phyloP scores from a whole-genome alignment of 2,888 invertebrate genomes.

The Euproctis similis region DNA sequence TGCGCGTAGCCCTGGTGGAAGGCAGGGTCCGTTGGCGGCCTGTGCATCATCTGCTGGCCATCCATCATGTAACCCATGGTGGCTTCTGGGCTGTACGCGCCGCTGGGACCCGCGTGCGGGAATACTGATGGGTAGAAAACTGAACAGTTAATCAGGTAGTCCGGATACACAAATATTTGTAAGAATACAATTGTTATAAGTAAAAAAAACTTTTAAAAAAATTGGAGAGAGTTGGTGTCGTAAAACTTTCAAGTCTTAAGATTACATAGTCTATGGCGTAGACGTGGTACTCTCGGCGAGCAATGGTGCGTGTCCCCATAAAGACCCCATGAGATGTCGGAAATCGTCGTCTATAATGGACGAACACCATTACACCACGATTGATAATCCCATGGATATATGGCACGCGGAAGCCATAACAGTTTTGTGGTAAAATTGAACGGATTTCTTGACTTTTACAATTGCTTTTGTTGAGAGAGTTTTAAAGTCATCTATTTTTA shows the following conservation, averaged over 20 bases:
- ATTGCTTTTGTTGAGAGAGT: slow-evolving; percentile 19
- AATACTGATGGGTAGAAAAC: slow-evolving; percentile 83
- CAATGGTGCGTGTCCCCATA: slow-evolving; percentile 72
- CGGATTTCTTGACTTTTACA: slow-evolving; percentile 44
- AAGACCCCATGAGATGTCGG: slow-evolving; percentile 62
- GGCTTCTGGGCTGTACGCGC: slow-evolving; percentile 96
- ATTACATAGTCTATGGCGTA: slow-evolving; percentile 36
- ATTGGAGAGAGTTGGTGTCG: no score
- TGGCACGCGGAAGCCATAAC: slow-evolving; percentile 71
- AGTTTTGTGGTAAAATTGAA: slow-evolving; percentile 73
- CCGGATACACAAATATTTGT: slow-evolving; percentile 23
- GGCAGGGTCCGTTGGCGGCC: slow-evolving; percentile 93
- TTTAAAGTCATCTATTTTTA: no score
- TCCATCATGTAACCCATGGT: slow-evolving; percentile 99
- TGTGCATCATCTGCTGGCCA: slow-evolving; percentile 97
- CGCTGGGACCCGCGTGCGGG: slow-evolving; percentile 95
- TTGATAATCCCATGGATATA: slow-evolving; percentile 72
- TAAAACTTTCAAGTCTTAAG: no score
- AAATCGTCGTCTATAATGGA: slow-evolving; percentile 72
- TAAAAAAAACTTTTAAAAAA: neutral
- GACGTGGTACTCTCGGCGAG: slow-evolving; percentile 43
- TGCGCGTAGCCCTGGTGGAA: slow-evolving; percentile 95
- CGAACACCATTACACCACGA: slow-evolving; percentile 71
- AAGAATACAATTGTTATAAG: neutral
- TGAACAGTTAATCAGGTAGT: slow-evolving; percentile 65